phyloP scores from a whole-genome alignment of 1,140 invertebrate species.

The Zaprionus camerounensis region DNA sequence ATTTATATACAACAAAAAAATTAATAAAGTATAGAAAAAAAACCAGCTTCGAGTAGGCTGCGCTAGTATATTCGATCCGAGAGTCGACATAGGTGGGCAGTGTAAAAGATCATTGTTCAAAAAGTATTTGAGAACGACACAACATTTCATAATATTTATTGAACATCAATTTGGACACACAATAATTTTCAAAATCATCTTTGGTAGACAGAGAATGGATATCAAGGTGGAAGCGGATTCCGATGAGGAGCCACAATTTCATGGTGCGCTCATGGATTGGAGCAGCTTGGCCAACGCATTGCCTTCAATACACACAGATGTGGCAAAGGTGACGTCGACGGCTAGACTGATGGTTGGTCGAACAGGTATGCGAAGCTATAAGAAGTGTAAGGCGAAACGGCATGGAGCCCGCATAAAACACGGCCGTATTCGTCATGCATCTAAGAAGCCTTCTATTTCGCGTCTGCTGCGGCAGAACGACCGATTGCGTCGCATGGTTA shows the following conservation, averaged over 20 bases:
- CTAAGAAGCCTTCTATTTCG: no score
- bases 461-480: background rate
- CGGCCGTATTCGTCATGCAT: no score
- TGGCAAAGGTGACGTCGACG: background rate
- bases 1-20: conserved; percentile 8
- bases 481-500: background rate
- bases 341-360: background rate
- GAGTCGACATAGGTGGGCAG: background rate
- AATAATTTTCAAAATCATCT: background rate
- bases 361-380: background rate
- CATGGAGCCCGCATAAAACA: no score
- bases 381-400: no score
- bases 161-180: background rate
- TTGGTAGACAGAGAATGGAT: background rate
- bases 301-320: background rate
- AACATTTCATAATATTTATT: background rate
- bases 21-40: background rate
- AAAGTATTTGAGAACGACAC: background rate
- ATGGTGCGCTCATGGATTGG: background rate
- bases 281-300: background rate
- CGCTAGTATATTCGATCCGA: background rate
- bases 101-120: background rate
- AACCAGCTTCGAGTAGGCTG: background rate
- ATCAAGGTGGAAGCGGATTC: background rate
- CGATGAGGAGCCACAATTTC: background rate